Evolutionary conservation across 2,888 invertebrate species (phyloP), one percentile per base, ranked within the genome.

Genomic region (Ormyrus pomaceus): DNA sequence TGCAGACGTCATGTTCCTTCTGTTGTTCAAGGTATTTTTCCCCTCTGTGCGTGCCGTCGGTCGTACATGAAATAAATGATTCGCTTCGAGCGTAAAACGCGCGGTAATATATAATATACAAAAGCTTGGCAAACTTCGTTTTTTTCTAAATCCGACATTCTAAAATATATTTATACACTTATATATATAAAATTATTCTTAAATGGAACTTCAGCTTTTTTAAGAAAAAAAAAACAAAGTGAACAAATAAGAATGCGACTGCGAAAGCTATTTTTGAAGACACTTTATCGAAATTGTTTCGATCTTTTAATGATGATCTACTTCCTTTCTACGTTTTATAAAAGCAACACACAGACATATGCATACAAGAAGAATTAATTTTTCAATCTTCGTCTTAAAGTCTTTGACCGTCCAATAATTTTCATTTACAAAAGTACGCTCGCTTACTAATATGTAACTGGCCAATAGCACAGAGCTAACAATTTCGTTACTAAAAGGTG

Each of bases 261-360:
- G 69, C 62, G 71, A 84, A 66, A 77, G 68, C 71, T 75, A 75
- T 81, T 81, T 78, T 81, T 78, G 61, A 77, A 78, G 51, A 78
- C 56, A 72, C 56, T 81, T 78, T 75, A 71, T 66, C 73, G 62
- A 75, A 81, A 78, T 71, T 74, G 53, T 77, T 81, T 77, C 65
- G 45, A 74, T 71, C 73, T 77, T 80, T 77, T 70, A 59, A 65
- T 56, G 50, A 77, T 61, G n/a, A 66, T 62, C 50, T 66, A 66
- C 69, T 74, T 77, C 3, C 58, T 73, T 80, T 80, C 77, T 66
- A 76, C 75, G 64, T 72, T 74, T 74, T 77, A 70, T 59, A 77
- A 77, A 77, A 76, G 51, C 58, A 62, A 53, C 55, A 34, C 34
- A 34, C 13, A 51, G 1, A 19, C 50, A 61, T 19, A 48, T 19